Conservation (phyloP, 2,888 invertebrate species). For the Pocota personata region DNA sequence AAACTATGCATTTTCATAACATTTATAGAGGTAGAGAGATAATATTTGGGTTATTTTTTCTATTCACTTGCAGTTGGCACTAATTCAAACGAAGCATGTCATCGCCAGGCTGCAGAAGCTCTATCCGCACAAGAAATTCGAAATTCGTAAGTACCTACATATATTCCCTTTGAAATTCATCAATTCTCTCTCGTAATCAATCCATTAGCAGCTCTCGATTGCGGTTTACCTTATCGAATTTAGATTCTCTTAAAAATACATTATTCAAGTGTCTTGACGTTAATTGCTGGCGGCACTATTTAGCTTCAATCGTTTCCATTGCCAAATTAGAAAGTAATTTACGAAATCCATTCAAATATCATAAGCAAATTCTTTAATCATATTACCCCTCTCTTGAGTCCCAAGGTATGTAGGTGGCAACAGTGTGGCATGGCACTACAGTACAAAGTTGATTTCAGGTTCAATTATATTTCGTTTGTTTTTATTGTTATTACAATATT, state of each 20-base stretch:
- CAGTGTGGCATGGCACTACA: neutral
- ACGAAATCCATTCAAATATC: constrained; percentile 31
- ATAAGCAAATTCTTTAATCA: constrained; percentile 8
- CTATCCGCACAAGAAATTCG: constrained; percentile 90
- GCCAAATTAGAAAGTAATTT: constrained; percentile 61
- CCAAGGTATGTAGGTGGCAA: neutral
- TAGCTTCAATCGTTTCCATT: constrained; percentile 31
- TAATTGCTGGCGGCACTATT: constrained; percentile 73
- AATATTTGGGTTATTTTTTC: constrained; percentile 20
- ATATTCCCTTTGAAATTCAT: constrained; percentile 38
- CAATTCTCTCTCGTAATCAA: constrained; percentile 49
- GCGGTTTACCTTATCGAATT: constrained; percentile 47
- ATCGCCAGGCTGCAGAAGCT: constrained; percentile 90
- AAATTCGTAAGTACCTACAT: constrained; percentile 93
- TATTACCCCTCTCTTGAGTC: neutral
- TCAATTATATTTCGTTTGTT: neutral
- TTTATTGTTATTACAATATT: too few relatives aligned
- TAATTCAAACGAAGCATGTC: constrained; percentile 96
- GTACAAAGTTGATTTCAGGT: neutral
- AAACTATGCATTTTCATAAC: too few relatives aligned
- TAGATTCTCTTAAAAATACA: constrained; percentile 14
- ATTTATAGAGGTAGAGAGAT: neutral
- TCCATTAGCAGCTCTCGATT: constrained; percentile 10
- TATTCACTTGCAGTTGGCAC: constrained; percentile 89
- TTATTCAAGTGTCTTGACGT: constrained; percentile 76